phyloP scores from a whole-genome alignment of 2,888 invertebrate species.

The Zygogramma bicolorata region DNA sequence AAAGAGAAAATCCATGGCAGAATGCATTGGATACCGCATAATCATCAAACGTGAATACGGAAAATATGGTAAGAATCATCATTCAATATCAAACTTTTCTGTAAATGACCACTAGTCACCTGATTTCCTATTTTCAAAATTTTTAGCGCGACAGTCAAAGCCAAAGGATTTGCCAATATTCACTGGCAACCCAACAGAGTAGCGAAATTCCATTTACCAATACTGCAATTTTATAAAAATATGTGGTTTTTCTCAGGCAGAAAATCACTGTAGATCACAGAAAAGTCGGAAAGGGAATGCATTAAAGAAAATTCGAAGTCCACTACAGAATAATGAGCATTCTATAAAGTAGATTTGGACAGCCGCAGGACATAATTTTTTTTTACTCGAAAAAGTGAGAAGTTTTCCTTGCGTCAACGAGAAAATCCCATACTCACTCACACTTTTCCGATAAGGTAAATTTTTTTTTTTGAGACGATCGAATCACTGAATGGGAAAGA shows the following conservation, averaged over 20 bases:
- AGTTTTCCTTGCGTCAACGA: no score
- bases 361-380: no score
- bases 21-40: no score
- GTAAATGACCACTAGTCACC: background rate
- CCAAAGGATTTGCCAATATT: slow-evolving; percentile 2
- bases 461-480: no score
- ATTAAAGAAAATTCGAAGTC: background rate
- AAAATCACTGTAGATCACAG: background rate
- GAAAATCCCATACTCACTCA: no score
- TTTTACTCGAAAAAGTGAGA: no score
- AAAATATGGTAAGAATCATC: background rate
- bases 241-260: slow-evolving; percentile 7
- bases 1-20: no score
- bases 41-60: no score
- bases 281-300: background rate
- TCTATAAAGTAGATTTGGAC: no score
- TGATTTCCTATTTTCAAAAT: background rate
- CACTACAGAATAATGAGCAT: no score
- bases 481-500: no score
- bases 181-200: background rate
- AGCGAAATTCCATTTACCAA: slow-evolving; percentile 3
- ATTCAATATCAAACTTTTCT: background rate
- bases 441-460: no score
- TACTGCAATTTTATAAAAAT: background rate
- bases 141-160: background rate